Base-by-base conservation (phyloP, 2,888 invertebrate genomes). In the Cordylochernes scorpioides region DNA sequence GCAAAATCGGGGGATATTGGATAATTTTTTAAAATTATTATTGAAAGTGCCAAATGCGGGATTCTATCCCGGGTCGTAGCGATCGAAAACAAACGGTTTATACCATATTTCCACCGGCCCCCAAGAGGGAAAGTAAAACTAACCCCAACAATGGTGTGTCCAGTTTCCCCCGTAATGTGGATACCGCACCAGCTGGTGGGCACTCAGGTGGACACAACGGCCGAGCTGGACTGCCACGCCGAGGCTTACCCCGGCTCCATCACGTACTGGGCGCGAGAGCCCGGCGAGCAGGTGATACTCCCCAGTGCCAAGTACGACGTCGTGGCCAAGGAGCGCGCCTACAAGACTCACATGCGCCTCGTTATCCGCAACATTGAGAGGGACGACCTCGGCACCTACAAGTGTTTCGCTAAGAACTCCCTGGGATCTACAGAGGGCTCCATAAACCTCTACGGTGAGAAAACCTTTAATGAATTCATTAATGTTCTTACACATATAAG, bases 201-300 rank as follows among this genome's bases (percentile, higher is more conserved):
- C 0, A 74, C 72, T 1, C 66, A 67, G 14, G 61, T 69, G 34
- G 71, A 70, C 14, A 67, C 71, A 34, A 64, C 68, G 42, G 61
- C 74, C 35, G 65, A 68, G 5, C 54, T 78, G 39, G 74, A 75
- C 49, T 78, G 78, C 45, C 66, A 69, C 47, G 73, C 73, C 1
- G 77, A 77, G 46, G 77, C 75, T 1, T 77, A 78, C 55, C 82
- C 82, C 3, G 73, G 72, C 16, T 80, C 82, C n/a, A 62, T 82
- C 34, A 80, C 78, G 58, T 74, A 73, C 52, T 75, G 75, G 74
- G 63, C 71, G 15, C 44, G 42, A 28, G 45, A 44, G 15, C 39
- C 40, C 27, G 41, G 42, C 13, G 42, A 42, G 30, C 40, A 42
- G 41, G 39, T 40, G 19, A 34, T 40, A 26, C 29, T 30, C 25